Conservation (phyloP, 2,888 invertebrate genomes). For the Mactromeris polynyma region DNA sequence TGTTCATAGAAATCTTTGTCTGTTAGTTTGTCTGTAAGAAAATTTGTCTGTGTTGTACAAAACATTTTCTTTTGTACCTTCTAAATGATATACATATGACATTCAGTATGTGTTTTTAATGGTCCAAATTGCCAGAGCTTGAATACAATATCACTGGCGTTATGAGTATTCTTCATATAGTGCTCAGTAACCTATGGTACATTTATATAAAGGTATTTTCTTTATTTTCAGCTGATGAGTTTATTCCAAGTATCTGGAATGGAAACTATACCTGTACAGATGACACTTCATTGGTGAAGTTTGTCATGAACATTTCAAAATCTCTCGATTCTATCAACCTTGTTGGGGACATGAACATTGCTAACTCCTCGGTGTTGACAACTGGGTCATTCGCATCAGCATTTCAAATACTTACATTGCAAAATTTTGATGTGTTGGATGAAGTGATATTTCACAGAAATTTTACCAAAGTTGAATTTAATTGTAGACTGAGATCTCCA, state of each 20-base stretch:
- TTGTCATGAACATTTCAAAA: slow-evolving; percentile 45
- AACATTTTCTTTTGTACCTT: too few species aligned
- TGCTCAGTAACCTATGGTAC: neutral
- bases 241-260: slow-evolving; percentile 71
- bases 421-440: slow-evolving; percentile 30
- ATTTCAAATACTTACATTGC: slow-evolving; percentile 43
- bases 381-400: slow-evolving; percentile 40
- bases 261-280: slow-evolving; percentile 60
- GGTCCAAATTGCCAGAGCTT: too few species aligned
- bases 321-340: slow-evolving; percentile 31
- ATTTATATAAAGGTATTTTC: neutral
- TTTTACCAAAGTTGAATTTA: slow-evolving; percentile 58
- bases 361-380: neutral
- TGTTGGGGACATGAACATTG: slow-evolving; percentile 41
- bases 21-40: neutral
- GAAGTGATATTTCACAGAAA: slow-evolving; percentile 53
- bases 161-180: too few species aligned
- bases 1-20: neutral
- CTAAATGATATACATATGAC: too few species aligned
- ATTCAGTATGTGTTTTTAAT: too few species aligned
- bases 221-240: slow-evolving; percentile 45
- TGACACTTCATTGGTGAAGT: slow-evolving; percentile 24
- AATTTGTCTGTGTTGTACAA: neutral
- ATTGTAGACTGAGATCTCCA: slow-evolving; percentile 40
- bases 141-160: too few species aligned